Evolutionary conservation across 1,140 invertebrate genomes (phyloP).

Genomic region (Metopolophium dirhodum): DNA sequence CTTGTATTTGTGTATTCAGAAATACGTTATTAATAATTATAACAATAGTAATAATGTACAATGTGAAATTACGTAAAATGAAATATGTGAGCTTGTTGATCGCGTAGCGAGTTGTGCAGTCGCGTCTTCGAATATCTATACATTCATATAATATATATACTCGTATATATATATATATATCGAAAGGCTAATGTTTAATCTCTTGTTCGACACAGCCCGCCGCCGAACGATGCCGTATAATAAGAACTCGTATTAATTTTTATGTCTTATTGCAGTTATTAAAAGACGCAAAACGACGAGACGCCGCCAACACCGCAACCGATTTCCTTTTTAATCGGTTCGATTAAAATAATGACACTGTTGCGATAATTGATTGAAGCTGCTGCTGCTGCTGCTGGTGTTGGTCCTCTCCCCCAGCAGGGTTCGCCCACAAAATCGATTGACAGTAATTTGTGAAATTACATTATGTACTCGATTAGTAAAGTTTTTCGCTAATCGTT

Average conservation of each 20-base stretch:
- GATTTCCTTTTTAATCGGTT: slow-evolving; percentile 30
- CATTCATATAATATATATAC: too few relatives aligned
- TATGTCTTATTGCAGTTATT: slow-evolving; percentile 47
- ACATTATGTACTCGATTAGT: slow-evolving; percentile 15
- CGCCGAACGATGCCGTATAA: neutral
- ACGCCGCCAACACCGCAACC: neutral
- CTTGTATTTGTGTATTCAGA: neutral
- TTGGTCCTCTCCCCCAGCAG: neutral
- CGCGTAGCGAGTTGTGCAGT: neutral
- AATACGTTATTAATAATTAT: neutral
- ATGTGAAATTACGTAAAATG: neutral
- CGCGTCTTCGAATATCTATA: neutral
- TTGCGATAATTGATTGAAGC: slow-evolving; percentile 42
- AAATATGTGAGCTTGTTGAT: neutral
- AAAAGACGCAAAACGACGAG: slow-evolving; percentile 27
- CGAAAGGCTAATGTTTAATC: slow-evolving; percentile 9
- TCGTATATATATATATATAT: neutral
- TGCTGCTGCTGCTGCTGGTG: neutral
- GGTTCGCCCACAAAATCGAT: neutral
- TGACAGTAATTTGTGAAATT: slow-evolving; percentile 23
- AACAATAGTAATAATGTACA: neutral
- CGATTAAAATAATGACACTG: slow-evolving; percentile 31
- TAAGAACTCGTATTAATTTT: slow-evolving; percentile 48
- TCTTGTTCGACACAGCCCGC: neutral
- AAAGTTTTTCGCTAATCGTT: slow-evolving; percentile 40